Base-by-base conservation (phyloP, 2,113 vertebrate genomes). In the Varanus salvator region DNA sequence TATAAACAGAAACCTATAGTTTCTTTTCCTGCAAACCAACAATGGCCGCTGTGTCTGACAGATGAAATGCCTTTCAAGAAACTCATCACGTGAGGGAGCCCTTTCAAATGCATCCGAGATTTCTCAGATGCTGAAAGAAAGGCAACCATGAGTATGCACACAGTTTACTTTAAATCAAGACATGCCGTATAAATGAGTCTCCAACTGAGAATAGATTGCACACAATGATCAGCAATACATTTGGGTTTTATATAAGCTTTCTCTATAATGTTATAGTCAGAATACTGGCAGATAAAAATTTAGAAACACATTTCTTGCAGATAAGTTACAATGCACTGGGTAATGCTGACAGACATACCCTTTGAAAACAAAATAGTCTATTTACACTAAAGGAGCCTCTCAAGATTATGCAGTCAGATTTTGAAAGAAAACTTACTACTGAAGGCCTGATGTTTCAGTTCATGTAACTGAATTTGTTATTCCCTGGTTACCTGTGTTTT, bases 1-100 rank as follows among this genome's bases (percentile, higher is more conserved):
- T 93, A 92, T 95, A 96, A 95, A 95, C 94, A 95, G 93, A 95
- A 96, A 94, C 93, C 90, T 88, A 69, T 75, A 87, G 80, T 52
- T 72, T 87, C 91, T 93, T 94, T 91, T 88, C 77, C 91, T 89
- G 92, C 68, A 90, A 93, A 66, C 91, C 86, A 91, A 91, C 87
- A 96, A 96, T 95, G 83, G 71, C 84, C 91, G 77, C 92, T 90
- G 87, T 14, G 85, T 91, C 66, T 87, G 91, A 93, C 34, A 93
- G 87, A 92, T 69, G 54, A 94, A 95, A 93, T 78, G 84, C 34
- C n/a, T 91, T 95, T 94, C 87, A 94, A 90, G 80, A 92, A 77
- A 92, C 74, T 21, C n/a, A 88, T 86, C 31, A 44, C 27, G 86
- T 90, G n/a, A 93, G 27, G 14, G 74, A 94, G 91, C 50, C 86